Evolutionary conservation across 2,797 vertebrate species (phyloP), one percentile per base, ranked within the genome.

Genomic region (Pangasius macronema): DNA sequence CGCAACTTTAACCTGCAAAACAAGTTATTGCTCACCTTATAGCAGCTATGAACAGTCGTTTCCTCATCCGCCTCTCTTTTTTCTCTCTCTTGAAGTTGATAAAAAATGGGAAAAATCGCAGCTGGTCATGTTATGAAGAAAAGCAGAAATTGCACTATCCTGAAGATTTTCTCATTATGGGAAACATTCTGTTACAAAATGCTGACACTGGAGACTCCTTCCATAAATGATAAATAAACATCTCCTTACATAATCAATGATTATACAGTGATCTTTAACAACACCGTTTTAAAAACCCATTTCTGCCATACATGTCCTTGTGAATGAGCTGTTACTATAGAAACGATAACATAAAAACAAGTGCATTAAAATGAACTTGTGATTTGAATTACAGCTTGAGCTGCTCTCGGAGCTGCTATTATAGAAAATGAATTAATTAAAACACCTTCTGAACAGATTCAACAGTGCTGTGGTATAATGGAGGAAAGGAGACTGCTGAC

Each of bases 401-500:
- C 30, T 22, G 20, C 53, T 59, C 33, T n/a, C 57, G n/a, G 24
- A 63, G 24, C 39, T 13, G 13, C 39, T 46, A 36, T n/a, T 46
- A 13, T 7, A 81, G 33, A 16, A 76, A 51, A 53, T 53, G 39
- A 27, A 81, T 16, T 36, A 81, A n/a, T n/a, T n/a, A n/a, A n/a
- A n/a, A 59, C 80, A 46, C 53, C 33, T 63, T n/a, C 57, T 46
- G 80, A 63, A 2, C 80, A 82, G 22, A 82, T 63, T 81, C 22
- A 27, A 27, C 39, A 63, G 7, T 61, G 36, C 39, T 63, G 57
- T 65, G 27, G 7, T 67, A 3, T 82, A 65, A 65, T 22, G 59
- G 42, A 65, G 82, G 68, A 85, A 76, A 80, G 83, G 67, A 76
- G 81, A 81, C 73, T 63, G 36, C 87, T 85, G 67, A 85, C 72